Percentiles rank a stretch among this genome's conserved stretches.
These are phyloP conservation scores for Ormyrus nitidulus DNA, from an alignment of 2,888 invertebrate genomes.

Conservation along the genomic window DNA sequence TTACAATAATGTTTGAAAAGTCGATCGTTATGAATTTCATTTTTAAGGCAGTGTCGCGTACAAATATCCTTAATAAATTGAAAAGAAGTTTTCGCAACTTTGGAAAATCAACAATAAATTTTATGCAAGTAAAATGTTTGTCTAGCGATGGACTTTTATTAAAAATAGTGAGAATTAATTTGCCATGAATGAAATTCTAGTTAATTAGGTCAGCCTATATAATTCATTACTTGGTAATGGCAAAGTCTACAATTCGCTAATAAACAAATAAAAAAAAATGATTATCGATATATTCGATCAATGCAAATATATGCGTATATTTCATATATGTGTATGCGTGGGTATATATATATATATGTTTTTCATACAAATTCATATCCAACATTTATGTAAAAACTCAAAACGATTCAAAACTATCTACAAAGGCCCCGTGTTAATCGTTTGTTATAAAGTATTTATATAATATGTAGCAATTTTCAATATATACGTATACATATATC, in stretches of 20 bases:
- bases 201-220: constrained; percentile 13
- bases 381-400: constrained; percentile 55
- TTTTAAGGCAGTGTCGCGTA: constrained; percentile 61
- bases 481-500: constrained; percentile 34
- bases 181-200: constrained; percentile 34
- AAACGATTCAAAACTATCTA: constrained; percentile 67
- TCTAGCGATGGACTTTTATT: constrained; percentile 13
- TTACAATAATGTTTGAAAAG: constrained; percentile 60
- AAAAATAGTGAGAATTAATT: constrained; percentile 23
- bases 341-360: background rate
- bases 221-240: constrained; percentile 15
- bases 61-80: constrained; percentile 43
- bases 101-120: background rate
- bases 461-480: constrained; percentile 8
- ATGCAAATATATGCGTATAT: constrained; percentile 38
- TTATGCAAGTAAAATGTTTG: background rate
- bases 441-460: constrained; percentile 54
- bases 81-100: constrained; percentile 24
- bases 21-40: constrained; percentile 56
- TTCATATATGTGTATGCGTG: constrained; percentile 17
- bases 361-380: constrained; percentile 52
- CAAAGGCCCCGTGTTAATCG: constrained; percentile 66
- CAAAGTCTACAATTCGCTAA: constrained; percentile 35
- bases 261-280: constrained; percentile 27
- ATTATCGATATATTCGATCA: constrained; percentile 27